phyloP scores from a whole-genome alignment of 2,113 vertebrate species.

The Ammodytes marinus region DNA sequence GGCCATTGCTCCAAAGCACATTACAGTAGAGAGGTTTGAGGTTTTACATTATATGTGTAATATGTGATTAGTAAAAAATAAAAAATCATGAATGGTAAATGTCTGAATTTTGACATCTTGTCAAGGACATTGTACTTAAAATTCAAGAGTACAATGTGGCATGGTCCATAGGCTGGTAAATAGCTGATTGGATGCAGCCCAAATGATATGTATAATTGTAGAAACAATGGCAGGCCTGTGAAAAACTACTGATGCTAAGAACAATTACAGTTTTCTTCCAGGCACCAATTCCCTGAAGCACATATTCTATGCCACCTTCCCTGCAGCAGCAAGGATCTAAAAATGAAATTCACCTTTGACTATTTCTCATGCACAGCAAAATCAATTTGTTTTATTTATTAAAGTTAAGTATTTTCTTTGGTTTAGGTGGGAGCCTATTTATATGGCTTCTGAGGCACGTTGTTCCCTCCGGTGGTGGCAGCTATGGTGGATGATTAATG shows the following conservation, averaged over 20 bases:
- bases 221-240: not conserved
- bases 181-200: not conserved
- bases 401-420: constrained; percentile 29
- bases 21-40: not conserved
- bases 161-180: not conserved
- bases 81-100: not conserved
- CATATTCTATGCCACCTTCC: not conserved
- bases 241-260: not conserved
- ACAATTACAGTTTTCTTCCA: not conserved
- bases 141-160: not conserved
- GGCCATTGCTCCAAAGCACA: not conserved
- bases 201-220: not conserved
- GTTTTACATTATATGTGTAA: not conserved
- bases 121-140: not conserved
- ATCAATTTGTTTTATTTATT: constrained; percentile 23
- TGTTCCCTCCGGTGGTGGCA: not conserved
- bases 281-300: not conserved
- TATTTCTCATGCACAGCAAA: constrained; percentile 11
- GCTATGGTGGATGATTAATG: constrained; percentile 15
- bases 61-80: not conserved
- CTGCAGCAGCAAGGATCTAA: not conserved
- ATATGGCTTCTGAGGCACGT: not conserved
- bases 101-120: not conserved
- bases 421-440: constrained; percentile 8
- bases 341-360: constrained; percentile 16